Evolutionary conservation across 2,888 invertebrate genomes (phyloP).

Genomic region (Hartigia nigra): DNA sequence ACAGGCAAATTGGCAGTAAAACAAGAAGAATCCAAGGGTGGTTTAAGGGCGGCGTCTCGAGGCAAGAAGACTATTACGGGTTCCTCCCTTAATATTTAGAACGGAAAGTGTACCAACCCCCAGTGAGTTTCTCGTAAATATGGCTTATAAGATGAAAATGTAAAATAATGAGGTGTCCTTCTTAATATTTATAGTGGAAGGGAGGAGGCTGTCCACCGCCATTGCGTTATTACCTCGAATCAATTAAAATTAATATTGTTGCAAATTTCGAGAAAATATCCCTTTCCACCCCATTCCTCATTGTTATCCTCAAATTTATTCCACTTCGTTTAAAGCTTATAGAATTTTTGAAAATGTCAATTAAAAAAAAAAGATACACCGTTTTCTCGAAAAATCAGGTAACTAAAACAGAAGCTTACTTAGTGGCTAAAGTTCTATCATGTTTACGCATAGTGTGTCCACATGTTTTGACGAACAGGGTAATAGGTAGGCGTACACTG

Average conservation of each 20-base stretch:
- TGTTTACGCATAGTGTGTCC: slow-evolving; percentile 12
- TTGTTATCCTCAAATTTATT: not conserved
- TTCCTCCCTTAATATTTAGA: slow-evolving; percentile 13
- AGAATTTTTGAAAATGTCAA: not conserved
- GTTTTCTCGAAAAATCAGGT: not conserved
- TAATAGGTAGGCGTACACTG: slow-evolving; percentile 12
- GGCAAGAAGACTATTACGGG: slow-evolving; percentile 9
- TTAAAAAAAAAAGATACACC: not conserved
- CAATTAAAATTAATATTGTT: slow-evolving; percentile 32
- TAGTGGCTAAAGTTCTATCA: not conserved
- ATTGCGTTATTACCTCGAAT: slow-evolving; percentile 22
- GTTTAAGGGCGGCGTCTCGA: not conserved
- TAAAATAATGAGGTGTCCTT: slow-evolving; percentile 54
- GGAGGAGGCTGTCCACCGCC: slow-evolving; percentile 33
- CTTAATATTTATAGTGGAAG: slow-evolving; percentile 53
- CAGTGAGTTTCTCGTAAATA: slow-evolving; percentile 48
- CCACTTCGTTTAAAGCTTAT: not conserved
- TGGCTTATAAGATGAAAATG: slow-evolving; percentile 54
- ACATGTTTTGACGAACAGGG: slow-evolving; percentile 3
- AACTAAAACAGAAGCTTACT: not conserved
- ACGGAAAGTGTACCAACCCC: not conserved
- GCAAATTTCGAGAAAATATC: not conserved
- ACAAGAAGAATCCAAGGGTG: slow-evolving; percentile 15
- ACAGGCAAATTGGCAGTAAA: slow-evolving; percentile 40
- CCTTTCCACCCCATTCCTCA: not conserved